phyloP scores from a whole-genome alignment of 2,888 invertebrate genomes.

The Xestobium rufovillosum region DNA sequence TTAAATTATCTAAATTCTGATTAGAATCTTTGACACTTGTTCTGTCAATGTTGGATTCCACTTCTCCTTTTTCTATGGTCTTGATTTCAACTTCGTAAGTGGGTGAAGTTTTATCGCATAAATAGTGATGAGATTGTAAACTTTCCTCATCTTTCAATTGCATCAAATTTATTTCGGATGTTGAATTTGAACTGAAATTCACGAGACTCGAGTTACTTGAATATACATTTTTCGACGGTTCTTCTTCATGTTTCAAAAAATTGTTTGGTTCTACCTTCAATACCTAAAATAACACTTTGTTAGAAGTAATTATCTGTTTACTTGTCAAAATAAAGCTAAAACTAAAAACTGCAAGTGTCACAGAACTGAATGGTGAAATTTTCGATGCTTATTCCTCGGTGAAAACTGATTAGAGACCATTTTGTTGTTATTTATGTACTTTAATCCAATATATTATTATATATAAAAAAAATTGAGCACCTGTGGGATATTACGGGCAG shows the following conservation, averaged over 20 bases:
- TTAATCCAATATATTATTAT: too few species aligned
- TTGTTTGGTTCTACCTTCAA: slow-evolving; percentile 41
- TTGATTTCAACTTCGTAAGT: slow-evolving; percentile 22
- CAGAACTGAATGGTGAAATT: too few species aligned
- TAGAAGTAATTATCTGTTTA: too few species aligned
- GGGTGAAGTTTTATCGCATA: slow-evolving; percentile 26
- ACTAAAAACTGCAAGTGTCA: too few species aligned
- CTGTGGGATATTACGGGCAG: too few species aligned
- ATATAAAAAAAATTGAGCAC: too few species aligned
- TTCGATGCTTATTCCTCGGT: too few species aligned
- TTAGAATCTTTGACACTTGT: slow-evolving; percentile 25
- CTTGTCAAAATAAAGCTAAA: too few species aligned
- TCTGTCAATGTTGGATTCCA: slow-evolving; percentile 21
- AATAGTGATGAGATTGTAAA: slow-evolving; percentile 22
- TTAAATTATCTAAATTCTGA: slow-evolving; percentile 23
- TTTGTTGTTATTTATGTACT: too few species aligned
- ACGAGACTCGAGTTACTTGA: slow-evolving; percentile 20
- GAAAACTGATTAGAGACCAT: too few species aligned
- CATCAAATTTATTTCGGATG: not conserved
- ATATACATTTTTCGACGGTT: slow-evolving; percentile 19
- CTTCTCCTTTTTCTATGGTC: slow-evolving; percentile 25
- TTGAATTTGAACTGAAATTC: slow-evolving; percentile 15
- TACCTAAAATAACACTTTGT: too few species aligned
- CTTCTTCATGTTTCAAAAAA: slow-evolving; percentile 32
- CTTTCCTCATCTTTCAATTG: not conserved